Evolutionary conservation across 2,113 vertebrate species (phyloP).

Genomic region (Centrocercus urophasianus): DNA sequence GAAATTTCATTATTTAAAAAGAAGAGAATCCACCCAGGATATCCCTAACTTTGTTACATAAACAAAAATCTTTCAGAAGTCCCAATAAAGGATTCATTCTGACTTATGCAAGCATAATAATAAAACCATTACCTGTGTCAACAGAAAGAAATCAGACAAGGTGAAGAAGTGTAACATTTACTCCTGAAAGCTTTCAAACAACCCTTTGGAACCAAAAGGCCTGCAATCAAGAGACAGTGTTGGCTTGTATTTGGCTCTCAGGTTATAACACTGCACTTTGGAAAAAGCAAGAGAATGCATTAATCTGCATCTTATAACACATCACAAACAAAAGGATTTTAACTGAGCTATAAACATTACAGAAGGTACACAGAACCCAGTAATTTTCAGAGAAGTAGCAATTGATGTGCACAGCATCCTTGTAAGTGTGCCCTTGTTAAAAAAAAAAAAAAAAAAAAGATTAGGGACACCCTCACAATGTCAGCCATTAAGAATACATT

Average conservation of each 20-base stretch:
- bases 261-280: not conserved
- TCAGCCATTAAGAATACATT: accelerated
- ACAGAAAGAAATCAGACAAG: not conserved
- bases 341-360: accelerated
- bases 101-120: not conserved
- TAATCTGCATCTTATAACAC: not conserved
- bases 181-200: not conserved
- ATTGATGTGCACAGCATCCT: too few species aligned
- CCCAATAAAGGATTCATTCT: not conserved
- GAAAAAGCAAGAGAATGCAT: not conserved
- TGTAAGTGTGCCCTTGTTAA: not conserved
- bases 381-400: not conserved
- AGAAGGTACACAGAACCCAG: not conserved
- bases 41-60: not conserved
- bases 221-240: not conserved
- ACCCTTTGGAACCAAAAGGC: not conserved
- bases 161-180: not conserved
- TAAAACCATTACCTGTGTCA: not conserved
- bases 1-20: not conserved
- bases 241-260: not conserved
- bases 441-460: not conserved
- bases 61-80: not conserved
- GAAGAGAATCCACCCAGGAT: not conserved
- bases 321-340: not conserved
- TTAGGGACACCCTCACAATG: not conserved